Percentiles rank a stretch among this genome's conserved stretches.
These are phyloP conservation scores for Diachrysia chrysitis DNA, from an alignment of 2,888 invertebrate genomes.

Conservation along the genomic window DNA sequence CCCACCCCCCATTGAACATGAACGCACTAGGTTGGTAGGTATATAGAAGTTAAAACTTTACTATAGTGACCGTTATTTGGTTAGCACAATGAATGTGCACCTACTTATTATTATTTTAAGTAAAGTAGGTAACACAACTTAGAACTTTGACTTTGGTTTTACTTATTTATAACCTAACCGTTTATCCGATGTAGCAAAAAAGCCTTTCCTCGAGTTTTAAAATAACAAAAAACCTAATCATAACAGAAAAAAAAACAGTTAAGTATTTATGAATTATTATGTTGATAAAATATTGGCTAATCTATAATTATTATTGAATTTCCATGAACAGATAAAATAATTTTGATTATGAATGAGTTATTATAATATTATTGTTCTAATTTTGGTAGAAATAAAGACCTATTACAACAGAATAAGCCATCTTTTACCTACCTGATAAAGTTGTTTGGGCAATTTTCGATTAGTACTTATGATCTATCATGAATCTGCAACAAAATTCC, in stretches of 20 bases:
- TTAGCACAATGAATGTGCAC: background rate
- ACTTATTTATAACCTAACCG: background rate
- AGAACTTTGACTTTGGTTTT: no score
- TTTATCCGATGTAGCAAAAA: no score
- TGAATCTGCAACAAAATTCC: background rate
- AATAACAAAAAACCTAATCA: no score
- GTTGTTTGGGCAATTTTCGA: background rate
- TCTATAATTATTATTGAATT: conserved; percentile 34
- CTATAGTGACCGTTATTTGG: conserved; percentile 9
- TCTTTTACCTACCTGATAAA: background rate
- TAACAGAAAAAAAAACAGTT: no score
- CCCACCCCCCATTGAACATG: conserved; percentile 57
- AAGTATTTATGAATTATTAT: no score
- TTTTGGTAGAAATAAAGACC: background rate
- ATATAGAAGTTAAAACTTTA: conserved; percentile 22
- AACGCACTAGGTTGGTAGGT: conserved; percentile 53
- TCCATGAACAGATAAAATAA: conserved; percentile 44
- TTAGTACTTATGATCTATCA: background rate
- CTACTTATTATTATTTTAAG: background rate
- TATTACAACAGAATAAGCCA: background rate
- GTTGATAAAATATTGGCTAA: conserved; percentile 40
- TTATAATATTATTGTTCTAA: background rate
- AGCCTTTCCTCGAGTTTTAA: no score
- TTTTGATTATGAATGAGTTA: background rate
- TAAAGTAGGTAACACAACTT: no score